A percentile compares a stretch with the other conserved stretches of the same genome.
Conservation (phyloP, 2,113 vertebrate species). For the Hippocampus mohnikei region DNA sequence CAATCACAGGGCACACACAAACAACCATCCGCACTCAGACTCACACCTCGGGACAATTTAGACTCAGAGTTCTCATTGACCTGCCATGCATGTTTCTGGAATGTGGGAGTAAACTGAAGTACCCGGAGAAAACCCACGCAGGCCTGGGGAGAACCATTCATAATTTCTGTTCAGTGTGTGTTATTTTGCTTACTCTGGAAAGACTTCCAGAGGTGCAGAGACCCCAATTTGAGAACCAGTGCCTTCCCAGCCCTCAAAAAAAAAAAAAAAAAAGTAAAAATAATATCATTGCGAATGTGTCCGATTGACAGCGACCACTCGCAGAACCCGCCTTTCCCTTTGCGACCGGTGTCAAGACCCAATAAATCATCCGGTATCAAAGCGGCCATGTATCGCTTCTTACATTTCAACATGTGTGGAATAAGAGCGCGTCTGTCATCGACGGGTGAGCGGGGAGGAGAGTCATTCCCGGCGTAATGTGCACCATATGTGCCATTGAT, state of each 20-base stretch:
- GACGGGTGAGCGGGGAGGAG: conserved; percentile 38
- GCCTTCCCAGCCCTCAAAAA: background rate
- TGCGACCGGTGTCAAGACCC: conserved; percentile 71
- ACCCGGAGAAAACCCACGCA: no score
- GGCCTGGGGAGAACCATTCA: background rate
- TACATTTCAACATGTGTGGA: conserved; percentile 79
- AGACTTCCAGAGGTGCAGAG: no score
- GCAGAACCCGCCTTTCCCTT: conserved; percentile 24
- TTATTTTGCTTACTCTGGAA: background rate
- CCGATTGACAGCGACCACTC: background rate
- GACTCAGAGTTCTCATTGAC: no score
- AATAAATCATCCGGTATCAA: conserved; percentile 80
- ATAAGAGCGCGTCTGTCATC: conserved; percentile 78
- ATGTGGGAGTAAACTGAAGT: no score
- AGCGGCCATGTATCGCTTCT: conserved; percentile 78
- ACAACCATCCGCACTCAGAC: no score
- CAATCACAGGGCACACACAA: no score
- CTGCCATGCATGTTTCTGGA: no score
- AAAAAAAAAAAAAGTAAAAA: background rate
- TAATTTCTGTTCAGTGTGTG: background rate
- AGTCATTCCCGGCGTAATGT: conserved; percentile 67
- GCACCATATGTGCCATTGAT: conserved; percentile 72
- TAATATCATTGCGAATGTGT: background rate
- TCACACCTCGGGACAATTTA: no score
- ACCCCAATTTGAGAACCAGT: background rate